Evolutionary conservation across 1,140 invertebrate species (phyloP), one percentile per base, ranked within the genome.

Genomic region (Schlechtendalia chinensis): DNA sequence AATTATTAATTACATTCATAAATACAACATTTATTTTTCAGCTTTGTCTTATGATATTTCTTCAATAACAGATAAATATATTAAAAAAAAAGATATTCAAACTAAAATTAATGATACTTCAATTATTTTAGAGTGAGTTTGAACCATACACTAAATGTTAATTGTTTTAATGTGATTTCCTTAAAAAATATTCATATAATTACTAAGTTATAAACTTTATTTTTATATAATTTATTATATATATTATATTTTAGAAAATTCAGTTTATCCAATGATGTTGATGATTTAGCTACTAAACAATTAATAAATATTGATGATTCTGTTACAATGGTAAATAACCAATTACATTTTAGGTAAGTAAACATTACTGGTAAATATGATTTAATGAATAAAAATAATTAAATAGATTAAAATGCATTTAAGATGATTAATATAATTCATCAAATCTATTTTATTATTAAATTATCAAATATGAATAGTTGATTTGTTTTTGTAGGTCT

Each of bases 101-200:
- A 59, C 6, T 61, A 16, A 61, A 63, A 29, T 79, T 1, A 45
- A 79, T 50, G 14, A 61, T 63, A 29, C 75, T 63, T 79, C 75
- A 27, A 27, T 56, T 24, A 63, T 58, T 63, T 61, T 79, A 19
- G 39, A 61, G 75, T 79, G 61, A 50, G 56, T 45, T 47, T 12
- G n/a, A 2, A 61, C 5, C 24, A 24, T 59, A 11, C 56, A 27
- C 24, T 53, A 12, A 53, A 59, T 59, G 10, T 24, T 24, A 2
- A 22, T 16, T 16, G 14, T 61, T 14, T 16, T 61, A 27, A 24
- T 39, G 6, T 19, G 19, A n/a, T 17, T 54, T 54, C 53, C 16
- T 54, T n/a, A n/a, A n/a, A 54, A 39, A 39, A 39, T 39, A 8
- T 39, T 39, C 3, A 39, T 4, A 39, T 39, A 39, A 39, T 39